Percentiles rank a stretch among this genome's conserved stretches.
Evolutionary conservation across 2,888 invertebrate species (phyloP).

Genomic region (Osmoderma eremita): DNA sequence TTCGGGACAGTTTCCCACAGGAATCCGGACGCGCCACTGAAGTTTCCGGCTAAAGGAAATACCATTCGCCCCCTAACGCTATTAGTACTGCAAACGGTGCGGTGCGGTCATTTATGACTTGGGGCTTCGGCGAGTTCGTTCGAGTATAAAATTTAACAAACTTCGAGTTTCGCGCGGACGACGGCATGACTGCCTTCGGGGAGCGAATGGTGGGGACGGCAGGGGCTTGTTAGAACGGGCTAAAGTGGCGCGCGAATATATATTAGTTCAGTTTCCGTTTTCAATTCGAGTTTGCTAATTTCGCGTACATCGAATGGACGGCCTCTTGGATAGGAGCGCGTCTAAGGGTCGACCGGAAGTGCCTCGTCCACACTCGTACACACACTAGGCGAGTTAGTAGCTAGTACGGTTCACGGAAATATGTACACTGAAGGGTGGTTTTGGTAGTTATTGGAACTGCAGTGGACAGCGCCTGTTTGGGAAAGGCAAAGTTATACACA

Average conservation of each 20-base stretch:
- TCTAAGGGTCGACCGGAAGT: too few species aligned
- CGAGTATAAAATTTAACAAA: constrained; percentile 42
- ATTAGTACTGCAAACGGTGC: constrained; percentile 43
- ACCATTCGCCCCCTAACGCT: constrained; percentile 43
- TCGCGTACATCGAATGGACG: neutral
- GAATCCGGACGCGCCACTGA: constrained; percentile 20
- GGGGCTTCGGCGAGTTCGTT: constrained; percentile 40
- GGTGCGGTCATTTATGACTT: constrained; percentile 44
- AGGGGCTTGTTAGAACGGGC: neutral
- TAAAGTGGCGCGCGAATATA: constrained; percentile 30
- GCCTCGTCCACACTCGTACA: too few species aligned
- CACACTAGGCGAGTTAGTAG: too few species aligned
- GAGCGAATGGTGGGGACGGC: neutral
- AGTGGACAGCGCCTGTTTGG: too few species aligned
- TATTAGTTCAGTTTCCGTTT: constrained; percentile 42
- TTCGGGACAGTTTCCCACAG: neutral
- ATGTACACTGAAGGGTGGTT: too few species aligned
- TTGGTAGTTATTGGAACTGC: too few species aligned
- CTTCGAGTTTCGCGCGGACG: constrained; percentile 33
- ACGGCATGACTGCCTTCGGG: neutral
- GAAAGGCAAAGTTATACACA: too few species aligned
- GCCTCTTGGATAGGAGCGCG: too few species aligned
- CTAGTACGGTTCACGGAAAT: too few species aligned
- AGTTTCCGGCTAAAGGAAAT: constrained; percentile 39
- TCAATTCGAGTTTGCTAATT: constrained; percentile 40